Conservation (phyloP, 2,888 invertebrate species). For the Acronicta aceris region DNA sequence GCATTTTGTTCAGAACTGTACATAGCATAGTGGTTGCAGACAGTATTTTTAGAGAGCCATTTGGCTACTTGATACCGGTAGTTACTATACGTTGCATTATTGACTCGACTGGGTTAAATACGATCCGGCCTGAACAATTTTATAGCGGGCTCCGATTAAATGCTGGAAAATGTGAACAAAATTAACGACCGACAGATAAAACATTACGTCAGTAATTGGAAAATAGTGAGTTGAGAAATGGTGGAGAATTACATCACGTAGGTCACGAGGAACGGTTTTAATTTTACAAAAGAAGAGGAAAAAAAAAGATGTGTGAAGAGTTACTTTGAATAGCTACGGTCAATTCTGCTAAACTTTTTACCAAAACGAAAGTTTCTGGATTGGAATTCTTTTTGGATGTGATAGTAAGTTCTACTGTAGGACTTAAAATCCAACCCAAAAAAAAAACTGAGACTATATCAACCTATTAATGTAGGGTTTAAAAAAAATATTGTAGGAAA, state of each 20-base stretch:
- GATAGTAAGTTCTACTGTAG: no score
- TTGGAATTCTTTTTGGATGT: no score
- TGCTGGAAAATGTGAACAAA: slow-evolving; percentile 23
- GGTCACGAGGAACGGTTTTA: slow-evolving; percentile 1
- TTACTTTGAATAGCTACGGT: background rate
- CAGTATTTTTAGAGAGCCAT: slow-evolving; percentile 69
- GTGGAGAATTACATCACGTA: slow-evolving; percentile 4
- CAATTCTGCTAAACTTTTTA: no score
- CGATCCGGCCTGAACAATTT: slow-evolving; percentile 39
- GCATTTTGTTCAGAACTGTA: slow-evolving; percentile 40
- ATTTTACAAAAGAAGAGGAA: slow-evolving; percentile 4
- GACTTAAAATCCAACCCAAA: no score
- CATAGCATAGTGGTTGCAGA: slow-evolving; percentile 58
- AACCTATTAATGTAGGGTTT: no score
- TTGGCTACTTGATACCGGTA: slow-evolving; percentile 71
- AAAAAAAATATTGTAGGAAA: no score
- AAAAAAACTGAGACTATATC: no score
- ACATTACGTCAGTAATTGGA: slow-evolving; percentile 32
- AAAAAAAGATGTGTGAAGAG: no score
- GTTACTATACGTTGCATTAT: slow-evolving; percentile 64
- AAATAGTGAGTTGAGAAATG: slow-evolving; percentile 18
- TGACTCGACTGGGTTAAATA: slow-evolving; percentile 60
- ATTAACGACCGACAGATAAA: slow-evolving; percentile 26
- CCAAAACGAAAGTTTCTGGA: no score
- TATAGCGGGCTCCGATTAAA: slow-evolving; percentile 38